Evolutionary conservation across 2,888 invertebrate genomes (phyloP).

Genomic region (Caenorhabditis sulstoni): DNA sequence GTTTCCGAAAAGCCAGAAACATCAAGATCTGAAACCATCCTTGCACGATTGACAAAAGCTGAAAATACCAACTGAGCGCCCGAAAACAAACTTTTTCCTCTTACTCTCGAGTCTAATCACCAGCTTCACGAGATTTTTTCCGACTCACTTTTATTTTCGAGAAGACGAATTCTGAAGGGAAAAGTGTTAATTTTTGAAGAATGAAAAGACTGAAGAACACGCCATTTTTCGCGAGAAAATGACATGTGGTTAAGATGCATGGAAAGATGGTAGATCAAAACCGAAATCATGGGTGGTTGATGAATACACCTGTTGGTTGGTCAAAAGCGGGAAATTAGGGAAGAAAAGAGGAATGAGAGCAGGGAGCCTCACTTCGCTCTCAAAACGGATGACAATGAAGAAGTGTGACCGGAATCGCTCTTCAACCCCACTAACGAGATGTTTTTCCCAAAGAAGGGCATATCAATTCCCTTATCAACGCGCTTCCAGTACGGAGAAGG

Average conservation of each 20-base stretch:
- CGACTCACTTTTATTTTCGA: neutral
- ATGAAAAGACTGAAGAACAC: neutral
- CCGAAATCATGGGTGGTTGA: neutral
- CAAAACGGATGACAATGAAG: neutral
- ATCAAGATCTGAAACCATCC: conserved; percentile 13
- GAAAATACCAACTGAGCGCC: too few species aligned
- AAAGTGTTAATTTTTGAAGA: conserved; percentile 1
- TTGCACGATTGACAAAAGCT: too few species aligned
- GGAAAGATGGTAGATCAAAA: neutral
- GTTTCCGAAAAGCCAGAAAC: conserved; percentile 29
- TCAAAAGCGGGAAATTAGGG: too few species aligned
- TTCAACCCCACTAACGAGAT: neutral
- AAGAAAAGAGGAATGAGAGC: too few species aligned
- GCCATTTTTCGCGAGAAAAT: neutral
- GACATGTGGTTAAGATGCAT: neutral
- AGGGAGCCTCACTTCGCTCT: too few species aligned
- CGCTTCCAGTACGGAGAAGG: too few species aligned
- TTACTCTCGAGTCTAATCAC: neutral
- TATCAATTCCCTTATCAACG: neutral
- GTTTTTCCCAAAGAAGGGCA: neutral
- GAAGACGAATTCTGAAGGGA: neutral
- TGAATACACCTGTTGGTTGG: too few species aligned
- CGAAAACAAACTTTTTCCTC: conserved; percentile 8
- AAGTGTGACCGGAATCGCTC: conserved; percentile 1
- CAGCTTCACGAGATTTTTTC: neutral